Evolutionary conservation across 35 echinoderm and acorn worm genomes (phyloP).

Genomic region (Heliocidaris tuberculata): DNA sequence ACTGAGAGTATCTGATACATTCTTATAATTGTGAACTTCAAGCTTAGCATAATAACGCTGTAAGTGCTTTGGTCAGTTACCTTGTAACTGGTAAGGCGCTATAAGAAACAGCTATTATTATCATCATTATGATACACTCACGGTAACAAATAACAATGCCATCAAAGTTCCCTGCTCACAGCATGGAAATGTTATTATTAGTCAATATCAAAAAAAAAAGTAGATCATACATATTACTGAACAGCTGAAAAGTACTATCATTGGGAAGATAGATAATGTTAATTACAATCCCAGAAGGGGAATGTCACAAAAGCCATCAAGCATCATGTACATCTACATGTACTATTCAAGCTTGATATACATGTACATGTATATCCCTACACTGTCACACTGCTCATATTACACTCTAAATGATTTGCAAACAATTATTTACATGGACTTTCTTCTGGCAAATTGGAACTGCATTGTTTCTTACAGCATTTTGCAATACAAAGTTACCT

Average conservation of each 20-base stretch:
- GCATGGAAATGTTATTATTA: neutral
- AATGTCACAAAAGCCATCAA: neutral
- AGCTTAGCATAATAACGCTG: too few relatives aligned
- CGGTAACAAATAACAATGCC: too few relatives aligned
- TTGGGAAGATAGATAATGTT: neutral
- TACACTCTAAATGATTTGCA: neutral
- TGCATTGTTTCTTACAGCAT: neutral
- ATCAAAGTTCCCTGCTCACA: neutral
- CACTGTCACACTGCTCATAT: neutral
- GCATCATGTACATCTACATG: neutral
- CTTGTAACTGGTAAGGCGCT: too few relatives aligned
- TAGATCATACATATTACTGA: neutral
- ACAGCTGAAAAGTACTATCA: neutral
- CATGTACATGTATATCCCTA: neutral
- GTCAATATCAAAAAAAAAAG: neutral
- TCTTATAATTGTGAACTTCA: too few relatives aligned
- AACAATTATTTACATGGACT: slow-evolving; percentile 13
- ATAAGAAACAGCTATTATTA: too few relatives aligned
- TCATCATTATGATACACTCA: too few relatives aligned
- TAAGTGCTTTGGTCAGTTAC: too few relatives aligned
- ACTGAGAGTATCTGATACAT: neutral
- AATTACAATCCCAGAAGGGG: neutral
- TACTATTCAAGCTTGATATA: neutral
- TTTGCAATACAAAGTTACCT: neutral
- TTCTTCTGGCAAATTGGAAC: neutral